Base-by-base conservation (phyloP, 2,888 invertebrate species). In the Ormyrus thymus region DNA sequence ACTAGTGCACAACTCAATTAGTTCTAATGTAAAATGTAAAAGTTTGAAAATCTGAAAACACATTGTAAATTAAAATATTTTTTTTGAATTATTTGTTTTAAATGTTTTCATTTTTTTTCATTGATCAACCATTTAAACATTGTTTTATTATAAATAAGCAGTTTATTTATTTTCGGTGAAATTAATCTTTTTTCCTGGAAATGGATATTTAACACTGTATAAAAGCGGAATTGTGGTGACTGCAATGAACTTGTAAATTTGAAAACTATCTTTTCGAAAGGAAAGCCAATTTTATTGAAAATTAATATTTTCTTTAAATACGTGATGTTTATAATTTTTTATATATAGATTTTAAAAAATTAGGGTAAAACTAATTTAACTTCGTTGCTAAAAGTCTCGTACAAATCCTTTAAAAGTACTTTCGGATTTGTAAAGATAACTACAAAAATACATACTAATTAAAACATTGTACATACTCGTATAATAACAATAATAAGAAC, bases 351-450 rank as follows among this genome's bases (percentile, higher is more conserved):
- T 15, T 72, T 56, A 53, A 66, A 59, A 61, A 46, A 50, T 6
- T 70, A 70, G 9, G 46, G 8, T 55, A 29, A 48, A 58, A 50
- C 7, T 70, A 58, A 29, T 58, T 76, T 45, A 15, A 48, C 45
- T 69, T 73, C 45, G 62, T 73, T 73, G 53, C 61, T 13, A 45
- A 78, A 69, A 55, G 56, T 62, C 55, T 76, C 15, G 43, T 8
- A 78, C 48, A 78, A 64, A 62, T 68, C n/a, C 15, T 70, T 77
- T 48, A 59, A 46, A 51, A 8, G n/a, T 78, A 77, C 73, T 78
- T 78, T 73, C 73, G 56, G 48, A 73, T 62, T 55, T 72, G 65
- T 74, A 74, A 56, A 74, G 43, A 13, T 59, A 29, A 71, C 51
- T 53, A 46, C 10, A 70, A 13, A 55, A 56, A 59, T 73, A 66